Conservation (phyloP, 1,140 invertebrate genomes). For the Magallana angulata region DNA sequence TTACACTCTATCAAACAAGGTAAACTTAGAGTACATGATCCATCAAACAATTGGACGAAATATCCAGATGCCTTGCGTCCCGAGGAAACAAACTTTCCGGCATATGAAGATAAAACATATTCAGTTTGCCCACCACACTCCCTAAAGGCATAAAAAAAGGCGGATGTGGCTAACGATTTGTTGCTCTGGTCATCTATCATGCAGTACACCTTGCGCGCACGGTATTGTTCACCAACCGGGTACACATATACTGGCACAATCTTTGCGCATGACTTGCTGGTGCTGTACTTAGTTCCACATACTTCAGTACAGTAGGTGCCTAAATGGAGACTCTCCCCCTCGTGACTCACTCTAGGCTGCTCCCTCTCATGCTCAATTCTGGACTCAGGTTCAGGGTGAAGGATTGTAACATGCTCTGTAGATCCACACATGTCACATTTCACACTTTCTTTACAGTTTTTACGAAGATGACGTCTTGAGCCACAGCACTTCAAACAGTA, state of each 20-base stretch:
- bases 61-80: slow-evolving; percentile 36
- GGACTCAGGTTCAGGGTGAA: slow-evolving; percentile 36
- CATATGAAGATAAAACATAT: slow-evolving; percentile 39
- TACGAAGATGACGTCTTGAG: slow-evolving; percentile 8
- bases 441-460: slow-evolving; percentile 39
- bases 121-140: background rate
- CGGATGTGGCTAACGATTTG: slow-evolving; percentile 39
- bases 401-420: slow-evolving; percentile 22
- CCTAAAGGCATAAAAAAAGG: slow-evolving; percentile 43
- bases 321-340: slow-evolving; percentile 40
- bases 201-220: slow-evolving; percentile 1
- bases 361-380: background rate
- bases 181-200: slow-evolving; percentile 57
- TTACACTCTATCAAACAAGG: slow-evolving; percentile 46
- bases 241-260: slow-evolving; percentile 40
- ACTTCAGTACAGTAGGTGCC: slow-evolving; percentile 27
- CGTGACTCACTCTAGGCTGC: background rate
- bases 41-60: slow-evolving; percentile 21
- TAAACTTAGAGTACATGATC: background rate
- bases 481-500: slow-evolving; percentile 53
- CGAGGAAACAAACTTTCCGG: background rate
- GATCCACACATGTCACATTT: slow-evolving; percentile 46
- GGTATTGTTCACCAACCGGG: background rate
- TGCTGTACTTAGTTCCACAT: background rate
- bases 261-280: slow-evolving; percentile 49